Conservation (phyloP, 2,888 invertebrate species). For the Mesorhabditis spiculigera region DNA sequence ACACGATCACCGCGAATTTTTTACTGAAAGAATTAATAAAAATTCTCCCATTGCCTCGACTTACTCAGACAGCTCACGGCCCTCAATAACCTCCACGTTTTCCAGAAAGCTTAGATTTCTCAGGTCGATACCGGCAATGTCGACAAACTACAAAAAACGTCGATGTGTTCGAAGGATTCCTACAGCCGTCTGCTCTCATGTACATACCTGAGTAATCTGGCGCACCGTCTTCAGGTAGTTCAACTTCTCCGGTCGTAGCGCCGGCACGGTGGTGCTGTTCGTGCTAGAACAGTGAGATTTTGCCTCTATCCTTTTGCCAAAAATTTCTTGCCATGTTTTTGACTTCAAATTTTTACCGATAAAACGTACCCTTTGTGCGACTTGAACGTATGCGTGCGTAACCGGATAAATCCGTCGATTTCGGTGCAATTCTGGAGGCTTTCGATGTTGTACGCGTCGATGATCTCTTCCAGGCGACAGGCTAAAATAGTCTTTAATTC, state of each 20-base stretch:
- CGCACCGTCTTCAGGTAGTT: not conserved
- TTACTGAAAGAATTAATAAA: no score
- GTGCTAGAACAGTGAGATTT: no score
- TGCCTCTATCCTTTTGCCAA: no score
- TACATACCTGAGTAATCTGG: no score
- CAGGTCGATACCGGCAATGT: not conserved
- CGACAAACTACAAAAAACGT: not conserved
- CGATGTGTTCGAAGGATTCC: not conserved
- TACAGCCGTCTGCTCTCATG: no score
- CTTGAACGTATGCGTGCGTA: slow-evolving; percentile 24
- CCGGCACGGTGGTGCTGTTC: no score
- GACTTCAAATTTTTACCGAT: not conserved
- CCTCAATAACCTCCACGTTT: not conserved
- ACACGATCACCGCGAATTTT: not conserved
- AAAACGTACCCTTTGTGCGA: slow-evolving; percentile 61
- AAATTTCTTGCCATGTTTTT: no score
- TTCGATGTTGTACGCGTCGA: slow-evolving; percentile 25
- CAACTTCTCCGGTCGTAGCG: not conserved
- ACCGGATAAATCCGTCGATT: slow-evolving; percentile 31
- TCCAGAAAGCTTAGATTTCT: not conserved
- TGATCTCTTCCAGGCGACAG: slow-evolving; percentile 17
- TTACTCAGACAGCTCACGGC: not conserved
- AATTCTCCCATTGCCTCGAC: no score
- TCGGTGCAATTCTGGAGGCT: slow-evolving; percentile 31
- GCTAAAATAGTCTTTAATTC: slow-evolving; percentile 16